phyloP scores from a whole-genome alignment of 2,797 vertebrate species.

The Synanceia verrucosa region DNA sequence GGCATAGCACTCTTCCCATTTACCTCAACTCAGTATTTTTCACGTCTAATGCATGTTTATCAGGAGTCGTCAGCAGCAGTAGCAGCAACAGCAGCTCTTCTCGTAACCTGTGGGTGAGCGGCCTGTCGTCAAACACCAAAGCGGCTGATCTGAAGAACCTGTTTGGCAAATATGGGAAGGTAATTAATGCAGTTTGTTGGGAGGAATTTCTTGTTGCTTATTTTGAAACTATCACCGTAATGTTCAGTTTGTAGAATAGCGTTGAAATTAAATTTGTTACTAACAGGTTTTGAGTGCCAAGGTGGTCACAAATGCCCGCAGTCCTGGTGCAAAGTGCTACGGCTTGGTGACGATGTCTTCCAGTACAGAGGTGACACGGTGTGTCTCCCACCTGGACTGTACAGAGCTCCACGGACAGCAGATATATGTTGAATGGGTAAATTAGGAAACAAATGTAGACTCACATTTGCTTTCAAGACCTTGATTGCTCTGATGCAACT shows the following conservation, averaged over 20 bases:
- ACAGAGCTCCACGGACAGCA: conserved; percentile 97
- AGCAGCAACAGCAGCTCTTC: conserved; percentile 89
- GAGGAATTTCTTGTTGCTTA: background rate
- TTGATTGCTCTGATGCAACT: background rate
- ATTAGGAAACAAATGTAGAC: conserved; percentile 3
- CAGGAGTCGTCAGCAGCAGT: conserved; percentile 84
- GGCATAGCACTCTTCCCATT: background rate
- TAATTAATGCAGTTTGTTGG: conserved; percentile 59
- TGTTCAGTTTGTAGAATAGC: background rate
- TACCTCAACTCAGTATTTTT: background rate
- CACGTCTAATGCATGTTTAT: background rate
- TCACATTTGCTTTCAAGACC: background rate
- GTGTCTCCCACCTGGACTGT: conserved; percentile 93
- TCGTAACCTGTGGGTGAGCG: conserved; percentile 97
- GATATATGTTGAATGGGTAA: conserved; percentile 97
- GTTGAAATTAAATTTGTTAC: background rate
- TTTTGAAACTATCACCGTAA: background rate
- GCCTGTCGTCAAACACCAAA: conserved; percentile 97
- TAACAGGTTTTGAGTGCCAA: conserved; percentile 95
- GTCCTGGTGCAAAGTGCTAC: conserved; percentile 96
- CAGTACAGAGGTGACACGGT: conserved; percentile 91
- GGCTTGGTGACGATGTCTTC: conserved; percentile 98
- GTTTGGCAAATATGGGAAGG: conserved; percentile 99
- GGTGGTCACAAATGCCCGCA: conserved; percentile 97
- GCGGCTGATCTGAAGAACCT: conserved; percentile 98